Evolutionary conservation across 2,113 vertebrate species (phyloP), one percentile per base, ranked within the genome.

Genomic region (Struthio camelus): DNA sequence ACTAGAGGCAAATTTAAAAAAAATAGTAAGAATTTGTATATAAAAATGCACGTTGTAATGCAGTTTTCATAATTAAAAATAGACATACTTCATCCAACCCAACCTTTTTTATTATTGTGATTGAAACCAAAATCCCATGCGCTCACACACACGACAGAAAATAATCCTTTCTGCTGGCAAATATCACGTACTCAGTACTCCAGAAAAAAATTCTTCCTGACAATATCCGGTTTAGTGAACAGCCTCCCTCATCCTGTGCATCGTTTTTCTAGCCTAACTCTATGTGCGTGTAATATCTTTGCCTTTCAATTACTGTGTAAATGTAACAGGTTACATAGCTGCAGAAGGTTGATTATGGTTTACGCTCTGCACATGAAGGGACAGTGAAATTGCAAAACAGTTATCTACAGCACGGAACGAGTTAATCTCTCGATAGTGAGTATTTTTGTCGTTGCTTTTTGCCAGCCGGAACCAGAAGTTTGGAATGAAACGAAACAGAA

Each of bases 21-120:
- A 96, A 96, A 97, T 95, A 95, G 83, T 85, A 97, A 90, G 85
- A 88, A 94, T 95, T 95, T 94, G 90, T 96, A 97, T 97, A 98
- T 96, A 96, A 97, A 98, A 98, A 98, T 94, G 97, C 97, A 98
- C 95, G 95, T 85, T 87, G 96, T 96, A 96, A 97, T 93, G 95
- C 95, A 94, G 89, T 96, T 97, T 96, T 96, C 98, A 94, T 94
- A 80, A 95, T 97, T 96, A 95, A 97, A 97, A 97, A 94, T 94
- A 90, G 96, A 96, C 96, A 56, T 71, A 83, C 59, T 92, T 97
- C 96, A 97, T 96, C 97, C 96, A 96, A 97, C 91, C 91, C 95
- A 95, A 93, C 96, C 97, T 96, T 93, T 94, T 85, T 90, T 71
- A 80, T 54, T 79, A 61, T 75, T 90, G 92, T 65, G 96, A 87